Evolutionary conservation across 2,797 vertebrate genomes (phyloP), one percentile per base, ranked within the genome.

Genomic region (Eutrigla gurnardus): DNA sequence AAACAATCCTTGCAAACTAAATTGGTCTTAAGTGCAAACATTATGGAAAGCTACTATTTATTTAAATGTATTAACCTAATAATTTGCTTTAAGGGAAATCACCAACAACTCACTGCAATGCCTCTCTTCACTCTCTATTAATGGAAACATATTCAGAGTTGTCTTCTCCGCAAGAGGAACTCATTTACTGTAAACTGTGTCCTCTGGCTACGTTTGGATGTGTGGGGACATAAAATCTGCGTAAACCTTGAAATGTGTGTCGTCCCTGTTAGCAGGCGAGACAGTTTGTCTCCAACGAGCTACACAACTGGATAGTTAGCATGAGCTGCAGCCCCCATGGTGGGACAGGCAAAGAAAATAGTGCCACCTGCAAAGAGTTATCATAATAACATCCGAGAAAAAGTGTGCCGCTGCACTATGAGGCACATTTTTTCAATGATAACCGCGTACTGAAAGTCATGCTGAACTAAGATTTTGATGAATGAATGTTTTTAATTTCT

Each of bases 241-340:
- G 36, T 49, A 58, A 75, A 77, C 3, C 12, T 4, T 63, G 32
- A 50, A 17, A 37, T 59, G 52, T 52, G 65, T 70, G 50, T 67
- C 59, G 37, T 64, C 45, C 49, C 57, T 57, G 45, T 61, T 43
- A 61, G 52, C 37, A 53, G 39, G 33, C 18, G 49, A 61, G 70
- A 43, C 33, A 55, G n/a, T 42, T 54, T 49, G 18, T 42, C 25
- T 55, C 35, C 18, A 61, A 60, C 66, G 49, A 57, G 46, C 58
- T 33, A 49, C 25, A 37, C 10, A 54, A 32, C 40, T 32, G 46
- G 7, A 66, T 32, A 47, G 49, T 35, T 52, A 59, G 35, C 49
- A 42, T 54, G 5, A 47, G 60, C 53, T 15, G n/a, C 43, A 47
- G 59, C n/a, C 58, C 68, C 54, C 35, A 7, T 32, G n/a, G 33